Evolutionary conservation across 2,113 vertebrate genomes (phyloP).

Genomic region (Microcebus jonahi): DNA sequence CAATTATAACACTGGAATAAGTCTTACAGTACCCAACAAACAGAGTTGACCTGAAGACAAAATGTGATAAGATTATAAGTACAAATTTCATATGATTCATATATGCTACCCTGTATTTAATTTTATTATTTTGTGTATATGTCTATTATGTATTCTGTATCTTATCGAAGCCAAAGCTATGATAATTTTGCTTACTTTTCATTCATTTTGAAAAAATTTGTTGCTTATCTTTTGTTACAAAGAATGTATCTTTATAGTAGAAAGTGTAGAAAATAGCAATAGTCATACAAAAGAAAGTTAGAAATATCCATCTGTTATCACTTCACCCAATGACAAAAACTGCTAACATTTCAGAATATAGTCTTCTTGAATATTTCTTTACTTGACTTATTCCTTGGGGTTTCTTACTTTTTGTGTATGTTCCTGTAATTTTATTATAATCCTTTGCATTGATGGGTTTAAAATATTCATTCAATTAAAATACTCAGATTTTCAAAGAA

Average conservation of each 20-base stretch:
- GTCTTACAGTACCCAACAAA: neutral
- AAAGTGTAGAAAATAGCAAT: neutral
- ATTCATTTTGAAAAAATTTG: neutral
- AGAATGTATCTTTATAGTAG: neutral
- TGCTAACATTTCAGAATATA: neutral
- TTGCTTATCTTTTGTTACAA: neutral
- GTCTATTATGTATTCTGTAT: neutral
- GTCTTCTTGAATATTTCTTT: constrained; percentile 14
- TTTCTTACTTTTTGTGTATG: neutral
- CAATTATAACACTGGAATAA: neutral
- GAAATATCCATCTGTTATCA: neutral
- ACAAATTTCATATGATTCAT: neutral
- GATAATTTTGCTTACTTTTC: constrained; percentile 16
- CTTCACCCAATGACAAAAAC: neutral
- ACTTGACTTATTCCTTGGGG: neutral
- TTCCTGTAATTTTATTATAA: neutral
- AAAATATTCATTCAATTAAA: neutral
- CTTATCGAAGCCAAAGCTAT: neutral
- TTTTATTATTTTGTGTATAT: neutral
- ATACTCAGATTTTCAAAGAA: neutral
- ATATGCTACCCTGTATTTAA: neutral
- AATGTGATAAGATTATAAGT: neutral
- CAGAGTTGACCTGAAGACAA: neutral
- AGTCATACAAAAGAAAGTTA: neutral
- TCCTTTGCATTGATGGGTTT: neutral